These are phyloP conservation scores for Bombus superbus DNA, from an alignment of 1,140 invertebrate species.

Conservation along the genomic window DNA sequence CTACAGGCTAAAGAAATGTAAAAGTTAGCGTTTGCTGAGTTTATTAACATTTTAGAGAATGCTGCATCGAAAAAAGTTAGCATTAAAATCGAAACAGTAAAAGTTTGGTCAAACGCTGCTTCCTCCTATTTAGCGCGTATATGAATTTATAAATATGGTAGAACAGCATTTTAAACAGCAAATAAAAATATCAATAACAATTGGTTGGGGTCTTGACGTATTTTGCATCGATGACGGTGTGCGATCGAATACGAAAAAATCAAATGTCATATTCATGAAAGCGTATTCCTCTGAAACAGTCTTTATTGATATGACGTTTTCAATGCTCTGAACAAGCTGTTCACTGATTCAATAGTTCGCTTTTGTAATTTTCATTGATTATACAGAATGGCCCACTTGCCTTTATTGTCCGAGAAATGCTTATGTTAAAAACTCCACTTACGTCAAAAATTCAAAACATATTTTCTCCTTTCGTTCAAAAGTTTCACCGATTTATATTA, in stretches of 20 bases:
- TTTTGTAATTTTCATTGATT: not conserved
- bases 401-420: not conserved
- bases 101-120: not conserved
- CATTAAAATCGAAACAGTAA: not conserved
- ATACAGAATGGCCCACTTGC: not conserved
- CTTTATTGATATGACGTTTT: not conserved
- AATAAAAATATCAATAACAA: constrained; percentile 20
- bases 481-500: not conserved
- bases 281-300: constrained; percentile 16
- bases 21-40: not conserved
- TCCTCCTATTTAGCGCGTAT: not conserved
- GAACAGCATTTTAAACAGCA: not conserved
- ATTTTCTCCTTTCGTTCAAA: not conserved
- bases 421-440: too few relatives aligned
- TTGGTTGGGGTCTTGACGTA: not conserved
- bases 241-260: constrained; percentile 21
- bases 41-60: not conserved
- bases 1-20: not conserved
- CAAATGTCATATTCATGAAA: constrained; percentile 22
- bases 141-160: not conserved
- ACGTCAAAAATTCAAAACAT: not conserved
- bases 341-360: not conserved
- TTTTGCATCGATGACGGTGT: not conserved
- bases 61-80: too few relatives aligned
- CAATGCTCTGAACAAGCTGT: not conserved